Base-by-base conservation (phyloP, 2,113 vertebrate species). In the Oreotrochilus melanogaster region DNA sequence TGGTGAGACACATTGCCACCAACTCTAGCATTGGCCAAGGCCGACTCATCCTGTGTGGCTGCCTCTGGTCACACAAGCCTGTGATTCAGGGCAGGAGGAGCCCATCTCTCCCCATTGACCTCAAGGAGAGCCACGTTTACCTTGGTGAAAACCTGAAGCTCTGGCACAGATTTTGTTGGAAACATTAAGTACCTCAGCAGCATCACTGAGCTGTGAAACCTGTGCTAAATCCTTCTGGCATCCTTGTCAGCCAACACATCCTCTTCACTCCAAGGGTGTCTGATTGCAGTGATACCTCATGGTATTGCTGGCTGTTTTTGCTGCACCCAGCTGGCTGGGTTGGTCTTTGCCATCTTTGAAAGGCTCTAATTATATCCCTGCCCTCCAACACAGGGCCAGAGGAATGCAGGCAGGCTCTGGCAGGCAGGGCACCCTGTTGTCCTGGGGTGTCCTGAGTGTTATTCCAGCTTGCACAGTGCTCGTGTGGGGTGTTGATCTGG, bases 1-100 rank as follows among this genome's bases (percentile, higher is more conserved):
- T 1, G 3, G 53, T 37, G 64, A 61, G 37, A 47, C 64, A 28
- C 18, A 1, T 17, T 12, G 28, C 54, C 60, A 22, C 50, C 14
- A 73, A 71, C 73, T 31, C 18, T 57, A 30, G 47, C 1, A 1
- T 45, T 51, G 47, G 51, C 64, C 65, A 42, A 45, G 24, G 30
- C 62, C 66, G 39, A 37, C 42, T 78, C 35, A 12, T 73, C 45
- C 80, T 0, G 0, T 56, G 62, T 1, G 5, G 42, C 50, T 81
- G 62, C 50, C 42, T 81, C 64, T 0, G 1, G 16, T 75, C 35
- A 33, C 37, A 51, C 0, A 0, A 56, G 30, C 0, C 0, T 60
- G n/a, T 33, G 37, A 43, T 85, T 66, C 4, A 54, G 35, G 10
- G 21, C 21, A 37, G 58, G 79, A 88, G n/a, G 69, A 88, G n/a